phyloP scores from a whole-genome alignment of 2,113 vertebrate genomes.

The Lontra canadensis region DNA sequence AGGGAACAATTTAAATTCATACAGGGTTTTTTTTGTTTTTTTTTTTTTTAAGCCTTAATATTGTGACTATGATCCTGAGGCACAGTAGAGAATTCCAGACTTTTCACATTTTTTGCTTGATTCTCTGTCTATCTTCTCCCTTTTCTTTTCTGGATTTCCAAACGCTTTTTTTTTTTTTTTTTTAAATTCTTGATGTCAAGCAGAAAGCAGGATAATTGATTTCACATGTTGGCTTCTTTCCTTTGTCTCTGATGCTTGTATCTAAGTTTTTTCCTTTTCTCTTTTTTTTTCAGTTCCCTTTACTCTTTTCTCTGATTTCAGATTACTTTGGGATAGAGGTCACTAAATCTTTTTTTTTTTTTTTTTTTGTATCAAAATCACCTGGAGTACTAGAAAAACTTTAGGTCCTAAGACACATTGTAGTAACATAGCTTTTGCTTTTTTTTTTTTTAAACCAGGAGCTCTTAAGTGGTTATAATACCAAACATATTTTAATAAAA shows the following conservation, averaged over 20 bases:
- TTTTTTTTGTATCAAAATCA: background rate
- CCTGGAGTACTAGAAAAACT: background rate
- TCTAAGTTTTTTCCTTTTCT: background rate
- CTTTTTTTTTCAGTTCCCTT: background rate
- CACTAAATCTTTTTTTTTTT: background rate
- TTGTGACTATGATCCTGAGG: background rate
- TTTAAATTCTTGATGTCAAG: background rate
- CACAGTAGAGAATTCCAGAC: background rate
- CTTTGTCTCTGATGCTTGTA: background rate
- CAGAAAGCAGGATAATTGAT: background rate
- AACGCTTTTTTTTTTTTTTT: background rate
- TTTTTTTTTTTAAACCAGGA: background rate
- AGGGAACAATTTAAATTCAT: background rate
- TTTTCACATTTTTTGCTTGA: background rate
- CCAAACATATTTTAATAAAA: background rate
- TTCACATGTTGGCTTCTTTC: background rate
- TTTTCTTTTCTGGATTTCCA: background rate
- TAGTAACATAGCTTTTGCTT: background rate
- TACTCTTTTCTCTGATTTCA: background rate
- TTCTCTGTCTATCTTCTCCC: background rate
- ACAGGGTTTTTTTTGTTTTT: background rate
- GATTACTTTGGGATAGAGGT: background rate
- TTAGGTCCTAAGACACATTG: background rate
- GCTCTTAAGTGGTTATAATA: background rate
- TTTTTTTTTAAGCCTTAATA: background rate